A percentile compares a stretch with the other conserved stretches of the same genome.
phyloP scores from a whole-genome alignment of 2,888 invertebrate species.

The Calephelis perditalis region DNA sequence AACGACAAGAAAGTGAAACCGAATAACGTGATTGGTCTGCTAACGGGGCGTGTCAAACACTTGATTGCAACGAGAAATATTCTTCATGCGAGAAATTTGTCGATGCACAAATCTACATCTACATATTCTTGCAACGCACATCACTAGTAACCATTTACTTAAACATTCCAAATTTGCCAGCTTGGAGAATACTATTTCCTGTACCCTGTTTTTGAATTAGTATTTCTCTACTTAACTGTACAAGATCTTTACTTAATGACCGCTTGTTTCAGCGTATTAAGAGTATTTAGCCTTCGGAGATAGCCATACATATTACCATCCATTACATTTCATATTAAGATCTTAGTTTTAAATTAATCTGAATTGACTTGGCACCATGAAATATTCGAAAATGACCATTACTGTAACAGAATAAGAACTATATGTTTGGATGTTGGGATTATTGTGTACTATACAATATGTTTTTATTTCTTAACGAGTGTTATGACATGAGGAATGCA shows the following conservation, averaged over 20 bases:
- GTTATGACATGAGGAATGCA: slow-evolving; percentile 9
- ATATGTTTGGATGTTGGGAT: background rate
- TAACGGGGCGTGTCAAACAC: no score
- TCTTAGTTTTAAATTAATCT: slow-evolving; percentile 16
- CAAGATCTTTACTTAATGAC: slow-evolving; percentile 13
- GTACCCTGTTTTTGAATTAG: background rate
- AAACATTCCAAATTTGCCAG: no score
- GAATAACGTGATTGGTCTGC: no score
- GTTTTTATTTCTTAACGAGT: slow-evolving; percentile 6
- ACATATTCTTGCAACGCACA: no score
- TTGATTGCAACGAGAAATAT: no score
- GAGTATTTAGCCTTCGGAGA: slow-evolving; percentile 18
- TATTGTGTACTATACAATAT: background rate
- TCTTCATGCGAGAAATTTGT: no score
- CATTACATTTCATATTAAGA: slow-evolving; percentile 21
- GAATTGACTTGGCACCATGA: slow-evolving; percentile 6
- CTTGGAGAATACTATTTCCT: no score
- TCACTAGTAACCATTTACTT: no score
- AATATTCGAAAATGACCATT: slow-evolving; percentile 7
- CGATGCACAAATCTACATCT: no score
- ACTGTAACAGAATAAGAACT: background rate
- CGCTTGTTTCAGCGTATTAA: slow-evolving; percentile 17
- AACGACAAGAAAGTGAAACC: no score
- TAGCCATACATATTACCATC: slow-evolving; percentile 17
- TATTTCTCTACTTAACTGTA: slow-evolving; percentile 4